Evolutionary conservation across 2,888 invertebrate species (phyloP), one percentile per base, ranked within the genome.

Genomic region (Melanostoma mellinum): DNA sequence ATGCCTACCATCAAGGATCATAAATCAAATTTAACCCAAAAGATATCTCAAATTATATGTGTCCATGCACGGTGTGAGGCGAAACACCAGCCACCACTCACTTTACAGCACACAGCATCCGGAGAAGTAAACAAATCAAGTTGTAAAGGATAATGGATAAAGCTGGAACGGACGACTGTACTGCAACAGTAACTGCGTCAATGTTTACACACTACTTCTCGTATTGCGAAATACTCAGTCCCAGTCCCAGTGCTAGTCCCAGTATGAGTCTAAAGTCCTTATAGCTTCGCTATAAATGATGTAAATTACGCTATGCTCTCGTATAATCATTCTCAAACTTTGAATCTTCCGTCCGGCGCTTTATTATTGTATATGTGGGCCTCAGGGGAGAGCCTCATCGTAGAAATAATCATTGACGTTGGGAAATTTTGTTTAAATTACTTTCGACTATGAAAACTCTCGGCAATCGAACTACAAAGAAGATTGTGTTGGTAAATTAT

Each of bases 1-100:
- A 71, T 63, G 46, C 30, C 36, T 52, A 30, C 9, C 53, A 52
- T 63, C 67, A 69, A 68, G 68, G 72, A 82, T 79, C 69, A 84
- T 84, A 84, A 79, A 84, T 84, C 84, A 84, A 84, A 84, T 84
- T 71, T 68, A 79, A 84, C 67, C 79, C 67, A 50, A 77, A 75
- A 74, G 69, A 84, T 79, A 79, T 84, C 61, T 84, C 75, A 67
- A 84, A 84, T 84, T 79, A 79, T 74, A 56, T 74, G 56, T 74
- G 74, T 67, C 48, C 60, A 44, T 36, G 63, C 6, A 44, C 50
- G 40, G 48, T 56, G 46, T 30, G 56, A 55, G 48, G 69, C 9
- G 10, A 40, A 42, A 42, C 10, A 38, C 32, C 10, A 48, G 8
- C 44, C 10, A 33, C 20, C 32, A 38, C 44, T 44, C 46, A 53